phyloP scores from a whole-genome alignment of 2,888 invertebrate species.

The Ceriagrion tenellum region DNA sequence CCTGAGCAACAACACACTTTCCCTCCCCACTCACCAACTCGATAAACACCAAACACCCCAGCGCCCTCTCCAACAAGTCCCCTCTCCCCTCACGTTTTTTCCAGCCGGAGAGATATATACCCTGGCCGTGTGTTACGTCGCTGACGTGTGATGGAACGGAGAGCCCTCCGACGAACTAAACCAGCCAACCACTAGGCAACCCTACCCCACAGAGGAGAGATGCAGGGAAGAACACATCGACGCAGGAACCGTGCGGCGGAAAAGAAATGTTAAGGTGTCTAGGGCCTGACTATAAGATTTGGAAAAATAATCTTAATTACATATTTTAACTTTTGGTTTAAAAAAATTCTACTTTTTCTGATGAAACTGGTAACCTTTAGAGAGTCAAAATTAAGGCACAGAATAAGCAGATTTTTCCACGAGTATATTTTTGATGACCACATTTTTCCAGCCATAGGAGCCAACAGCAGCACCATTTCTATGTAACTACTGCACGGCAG shows the following conservation, averaged over 20 bases:
- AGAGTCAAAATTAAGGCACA: too few species aligned
- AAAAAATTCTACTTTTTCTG: too few species aligned
- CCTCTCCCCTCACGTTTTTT: neutral
- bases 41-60: neutral
- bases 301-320: too few species aligned
- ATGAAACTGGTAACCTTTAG: too few species aligned
- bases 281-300: too few species aligned
- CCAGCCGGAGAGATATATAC: neutral
- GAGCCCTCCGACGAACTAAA: neutral
- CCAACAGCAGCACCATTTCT: too few species aligned
- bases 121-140: neutral
- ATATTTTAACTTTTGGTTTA: too few species aligned
- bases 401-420: too few species aligned
- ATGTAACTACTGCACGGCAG: too few species aligned
- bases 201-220: neutral
- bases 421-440: too few species aligned
- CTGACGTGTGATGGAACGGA: constrained; percentile 18
- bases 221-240: neutral
- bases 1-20: neutral
- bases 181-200: neutral
- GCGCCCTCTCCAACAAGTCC: neutral
- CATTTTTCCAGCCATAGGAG: too few species aligned
- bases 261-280: neutral
- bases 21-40: neutral
- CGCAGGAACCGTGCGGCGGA: neutral